Base-by-base conservation (phyloP, 2,888 invertebrate genomes). In the Spisula solida region DNA sequence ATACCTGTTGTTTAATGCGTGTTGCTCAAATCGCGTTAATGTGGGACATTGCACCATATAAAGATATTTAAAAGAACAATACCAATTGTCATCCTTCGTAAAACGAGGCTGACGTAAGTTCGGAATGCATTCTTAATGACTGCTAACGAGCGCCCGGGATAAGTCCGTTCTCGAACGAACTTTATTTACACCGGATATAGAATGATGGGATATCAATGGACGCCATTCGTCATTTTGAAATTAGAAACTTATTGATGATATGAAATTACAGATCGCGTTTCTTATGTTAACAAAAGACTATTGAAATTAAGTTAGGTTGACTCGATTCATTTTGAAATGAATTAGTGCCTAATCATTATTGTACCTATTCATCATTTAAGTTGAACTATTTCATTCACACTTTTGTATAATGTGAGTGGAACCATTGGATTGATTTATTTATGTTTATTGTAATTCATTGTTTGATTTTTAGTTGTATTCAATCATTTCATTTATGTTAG, bases 161-260 rank as follows among this genome's bases (percentile, higher is more conserved):
- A 75, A 31, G 75, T 12, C 31, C 75, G 75, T 6, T 14, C 14
- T 34, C 25, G 75, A 0, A 75, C 75, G 34, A 18, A 16, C 18
- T 75, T 75, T 75, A 25, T 6, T 29, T 16, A 16, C 16, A 75
- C 29, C 75, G 75, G 75, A 75, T 75, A 34, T 75, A 34, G 75
- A 75, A 75, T 75, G 75, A 75, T 75, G 31, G 31, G 12, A 16
- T 34, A 31, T 75, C 75, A 75, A 75, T 75, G 75, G 29, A 31
- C 34, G 75, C 12, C 75, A 31, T 75, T 75, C 18, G 34, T 75
- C 75, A 75, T 34, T 75, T 31, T 75, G 75, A 75, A 75, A 75
- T 31, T 10, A 12, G 34, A 75, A 34, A 75, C 29, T 75, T 75
- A 34, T 75, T 75, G 31, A 75, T 75, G 20, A 75, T 75, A 75